phyloP scores from a whole-genome alignment of 2,113 vertebrate species.

The sheep (Ovis aries) region ARS-UI_Ramb_v3.0 NC_056060.1:16700501-16701000 shows the following conservation, averaged over 20 bases:
- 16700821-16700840: neutral
- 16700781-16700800: neutral
- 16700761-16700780: neutral
- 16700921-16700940: neutral
- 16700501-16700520: neutral
- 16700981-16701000: neutral
- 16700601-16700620: neutral
- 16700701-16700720: neutral
- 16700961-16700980: neutral
- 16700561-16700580: no score
- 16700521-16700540: neutral
- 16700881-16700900: neutral
- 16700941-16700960: neutral
- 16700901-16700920: neutral
- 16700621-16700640: neutral
- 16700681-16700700: no score
- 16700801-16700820: neutral
- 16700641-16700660: neutral
- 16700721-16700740: neutral
- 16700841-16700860: neutral
- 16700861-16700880: neutral
- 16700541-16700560: neutral
- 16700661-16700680: neutral
- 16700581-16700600: neutral
- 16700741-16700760: neutral